Percentiles rank a stretch among this genome's conserved stretches.
These are phyloP conservation scores for Aptenodytes patagonicus DNA, from an alignment of 2,113 vertebrate genomes.

Conservation along the genomic window DNA sequence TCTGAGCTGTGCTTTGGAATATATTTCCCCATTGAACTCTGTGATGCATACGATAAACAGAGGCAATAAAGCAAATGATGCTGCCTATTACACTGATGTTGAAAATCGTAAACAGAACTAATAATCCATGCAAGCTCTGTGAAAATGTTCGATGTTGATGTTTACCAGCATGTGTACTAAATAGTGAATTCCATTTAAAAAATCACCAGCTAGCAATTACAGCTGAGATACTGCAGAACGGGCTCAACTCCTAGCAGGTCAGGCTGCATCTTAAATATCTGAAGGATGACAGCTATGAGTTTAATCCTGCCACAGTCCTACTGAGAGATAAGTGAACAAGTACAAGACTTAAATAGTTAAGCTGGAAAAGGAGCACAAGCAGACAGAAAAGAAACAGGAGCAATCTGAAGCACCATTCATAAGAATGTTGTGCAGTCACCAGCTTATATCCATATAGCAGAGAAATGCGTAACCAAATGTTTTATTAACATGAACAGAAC, in stretches of 20 bases:
- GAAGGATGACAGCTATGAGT: neutral
- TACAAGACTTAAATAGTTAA: neutral
- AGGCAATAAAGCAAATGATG: neutral
- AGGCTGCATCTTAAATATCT: neutral
- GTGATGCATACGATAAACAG: neutral
- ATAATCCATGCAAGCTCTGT: neutral
- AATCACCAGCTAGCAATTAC: neutral
- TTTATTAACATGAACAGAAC: neutral
- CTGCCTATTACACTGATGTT: neutral
- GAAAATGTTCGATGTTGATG: neutral
- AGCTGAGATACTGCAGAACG: neutral
- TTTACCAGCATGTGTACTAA: neutral
- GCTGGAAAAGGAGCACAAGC: neutral
- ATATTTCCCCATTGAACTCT: neutral
- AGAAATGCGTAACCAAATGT: neutral
- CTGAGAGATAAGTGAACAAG: neutral
- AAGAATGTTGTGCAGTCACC: neutral
- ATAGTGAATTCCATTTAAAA: neutral
- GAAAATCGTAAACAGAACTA: neutral
- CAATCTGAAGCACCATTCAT: neutral
- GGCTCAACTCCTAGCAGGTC: neutral
- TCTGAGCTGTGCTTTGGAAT: neutral
- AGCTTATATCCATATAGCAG: neutral
- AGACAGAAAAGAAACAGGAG: neutral
- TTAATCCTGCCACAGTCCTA: neutral